phyloP scores from a whole-genome alignment of 2,888 invertebrate species.

The Eutolmus rufibarbis region DNA sequence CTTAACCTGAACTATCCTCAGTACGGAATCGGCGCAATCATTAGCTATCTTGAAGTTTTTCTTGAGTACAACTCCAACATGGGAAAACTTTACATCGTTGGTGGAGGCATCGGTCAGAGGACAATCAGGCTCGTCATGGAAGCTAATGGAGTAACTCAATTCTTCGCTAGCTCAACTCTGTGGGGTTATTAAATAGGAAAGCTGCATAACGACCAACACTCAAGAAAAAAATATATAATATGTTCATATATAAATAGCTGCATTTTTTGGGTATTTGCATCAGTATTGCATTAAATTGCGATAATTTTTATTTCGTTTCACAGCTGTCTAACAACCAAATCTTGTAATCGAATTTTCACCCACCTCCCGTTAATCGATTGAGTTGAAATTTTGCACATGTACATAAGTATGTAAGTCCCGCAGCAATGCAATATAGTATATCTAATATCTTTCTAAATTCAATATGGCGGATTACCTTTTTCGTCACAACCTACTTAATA shows the following conservation, averaged over 20 bases:
- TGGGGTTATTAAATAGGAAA: neutral
- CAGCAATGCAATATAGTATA: too few relatives aligned
- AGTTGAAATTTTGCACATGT: too few relatives aligned
- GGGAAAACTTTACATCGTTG: neutral
- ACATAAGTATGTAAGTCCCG: too few relatives aligned
- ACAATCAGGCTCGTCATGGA: neutral
- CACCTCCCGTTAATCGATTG: too few relatives aligned
- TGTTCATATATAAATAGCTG: neutral
- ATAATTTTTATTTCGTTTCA: too few relatives aligned
- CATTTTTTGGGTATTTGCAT: neutral
- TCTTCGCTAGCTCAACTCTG: neutral
- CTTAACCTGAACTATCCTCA: slow-evolving; percentile 57
- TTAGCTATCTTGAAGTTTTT: slow-evolving; percentile 56
- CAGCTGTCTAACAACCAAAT: too few relatives aligned
- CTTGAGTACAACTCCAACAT: slow-evolving; percentile 47
- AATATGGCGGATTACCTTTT: too few relatives aligned
- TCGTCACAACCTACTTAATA: too few relatives aligned
- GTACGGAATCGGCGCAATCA: slow-evolving; percentile 53
- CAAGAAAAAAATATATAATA: neutral
- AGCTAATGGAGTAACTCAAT: neutral
- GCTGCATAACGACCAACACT: neutral
- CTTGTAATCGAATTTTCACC: too few relatives aligned
- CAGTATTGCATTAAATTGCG: too few relatives aligned
- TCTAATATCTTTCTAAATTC: too few relatives aligned
- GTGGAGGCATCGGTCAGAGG: neutral